These are phyloP conservation scores for Lepeophtheirus nordmannii DNA, from an alignment of 2,888 invertebrate species.

Conservation along the genomic window DNA sequence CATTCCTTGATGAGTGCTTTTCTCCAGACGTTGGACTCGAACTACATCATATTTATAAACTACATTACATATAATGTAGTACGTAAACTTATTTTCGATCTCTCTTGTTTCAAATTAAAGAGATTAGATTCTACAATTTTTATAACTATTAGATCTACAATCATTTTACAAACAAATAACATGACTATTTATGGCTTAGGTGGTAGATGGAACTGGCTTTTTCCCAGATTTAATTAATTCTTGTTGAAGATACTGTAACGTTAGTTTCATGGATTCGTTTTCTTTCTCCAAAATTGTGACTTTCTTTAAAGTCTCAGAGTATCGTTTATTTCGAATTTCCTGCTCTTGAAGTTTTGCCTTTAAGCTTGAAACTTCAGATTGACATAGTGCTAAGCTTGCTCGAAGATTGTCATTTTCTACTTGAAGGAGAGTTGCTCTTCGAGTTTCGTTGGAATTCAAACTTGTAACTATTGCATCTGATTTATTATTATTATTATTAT, in stretches of 20 bases:
- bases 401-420: constrained; percentile 19
- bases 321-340: constrained; percentile 6
- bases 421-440: constrained; percentile 8
- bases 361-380: not conserved
- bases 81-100: too few relatives aligned
- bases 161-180: too few relatives aligned
- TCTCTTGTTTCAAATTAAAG: too few relatives aligned
- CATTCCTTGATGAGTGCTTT: too few relatives aligned
- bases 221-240: constrained; percentile 14
- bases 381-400: not conserved
- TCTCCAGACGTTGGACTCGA: too few relatives aligned
- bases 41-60: too few relatives aligned
- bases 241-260: constrained; percentile 19
- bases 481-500: too few relatives aligned
- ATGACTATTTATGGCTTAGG: too few relatives aligned
- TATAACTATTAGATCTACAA: too few relatives aligned
- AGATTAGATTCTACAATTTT: too few relatives aligned
- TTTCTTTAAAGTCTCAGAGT: constrained; percentile 7
- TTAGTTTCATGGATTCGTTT: constrained; percentile 9
- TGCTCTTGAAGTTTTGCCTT: not conserved
- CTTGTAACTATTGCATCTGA: too few relatives aligned
- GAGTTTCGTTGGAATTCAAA: not conserved
- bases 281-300: not conserved
- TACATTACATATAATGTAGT: too few relatives aligned
- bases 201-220: not conserved